These are phyloP conservation scores for Labroides dimidiatus DNA, from an alignment of 2,797 vertebrate species.

Conservation along the genomic window DNA sequence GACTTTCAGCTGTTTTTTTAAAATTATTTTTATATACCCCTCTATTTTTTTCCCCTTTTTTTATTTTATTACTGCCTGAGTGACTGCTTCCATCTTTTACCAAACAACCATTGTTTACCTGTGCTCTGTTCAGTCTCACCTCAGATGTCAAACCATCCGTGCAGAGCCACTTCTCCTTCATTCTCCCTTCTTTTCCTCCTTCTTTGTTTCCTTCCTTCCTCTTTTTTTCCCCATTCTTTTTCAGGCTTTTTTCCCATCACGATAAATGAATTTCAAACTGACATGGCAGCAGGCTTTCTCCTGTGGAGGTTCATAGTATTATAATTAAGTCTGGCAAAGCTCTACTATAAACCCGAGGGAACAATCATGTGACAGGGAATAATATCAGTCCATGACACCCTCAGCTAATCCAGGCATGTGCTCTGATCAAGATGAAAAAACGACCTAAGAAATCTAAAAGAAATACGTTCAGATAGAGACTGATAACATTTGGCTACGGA, in stretches of 20 bases:
- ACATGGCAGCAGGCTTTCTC: conserved; percentile 42
- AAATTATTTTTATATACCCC: conserved; percentile 1
- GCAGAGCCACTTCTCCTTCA: conserved; percentile 78
- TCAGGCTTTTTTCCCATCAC: conserved; percentile 41
- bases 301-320: conserved; percentile 65
- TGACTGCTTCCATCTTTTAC: conserved; percentile 84
- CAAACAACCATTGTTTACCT: conserved; percentile 81
- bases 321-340: conserved; percentile 74
- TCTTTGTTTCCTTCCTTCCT: conserved; percentile 33
- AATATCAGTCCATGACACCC: conserved; percentile 46
- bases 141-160: conserved; percentile 82
- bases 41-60: conserved; percentile 17
- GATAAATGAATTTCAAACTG: conserved; percentile 64
- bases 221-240: conserved; percentile 27
- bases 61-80: conserved; percentile 74
- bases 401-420: conserved; percentile 52
- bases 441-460: conserved; percentile 15
- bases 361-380: conserved; percentile 48
- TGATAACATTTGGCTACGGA: conserved; percentile 37
- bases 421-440: conserved; percentile 47
- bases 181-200: conserved; percentile 44
- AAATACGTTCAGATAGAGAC: conserved; percentile 33
- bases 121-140: conserved; percentile 82
- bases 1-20: conserved; percentile 71
- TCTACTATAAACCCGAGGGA: conserved; percentile 37